Base-by-base conservation (phyloP, 2,888 invertebrate genomes). In the Harmothoe impar region DNA sequence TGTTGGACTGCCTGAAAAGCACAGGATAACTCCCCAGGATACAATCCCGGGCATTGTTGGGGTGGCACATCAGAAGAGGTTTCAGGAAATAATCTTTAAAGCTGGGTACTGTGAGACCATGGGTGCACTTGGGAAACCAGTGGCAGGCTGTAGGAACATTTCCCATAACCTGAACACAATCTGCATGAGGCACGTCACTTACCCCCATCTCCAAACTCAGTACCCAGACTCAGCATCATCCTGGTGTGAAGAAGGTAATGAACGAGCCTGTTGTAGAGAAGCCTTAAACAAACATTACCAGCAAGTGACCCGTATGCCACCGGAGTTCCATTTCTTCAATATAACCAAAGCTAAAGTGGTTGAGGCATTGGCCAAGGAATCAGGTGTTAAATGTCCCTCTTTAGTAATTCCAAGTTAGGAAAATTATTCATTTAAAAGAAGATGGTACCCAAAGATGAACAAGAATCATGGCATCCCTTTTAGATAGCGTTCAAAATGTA, bases 61-160 rank as follows among this genome's bases (percentile, higher is more conserved):
- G 10, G 54, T 52, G n/a, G n/a, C n/a, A n/a, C n/a, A n/a, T n/a
- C n/a, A n/a, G n/a, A n/a, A n/a, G n/a, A n/a, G n/a, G n/a, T n/a
- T n/a, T n/a, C n/a, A n/a, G n/a, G n/a, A n/a, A n/a, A n/a, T n/a
- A n/a, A n/a, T n/a, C n/a, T n/a, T n/a, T n/a, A n/a, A n/a, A n/a
- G n/a, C 54, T 52, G 54, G 54, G n/a, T 68, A 68, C 68, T 68
- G 68, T 25, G 68, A 68, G n/a, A 68, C 68, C 17, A 68, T 68
- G 68, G 7, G 68, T 20, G 68, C 68, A 20, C 17, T 68, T 7
- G 68, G 68, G 12, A n/a, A 68, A 25, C n/a, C 12, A 12, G 17
- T n/a, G 17, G 25, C 12, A 68, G 68, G 68, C 7, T 68, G 68
- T 25, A 7, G 7, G n/a, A 68, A 68, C n/a, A n/a, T 68, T 7